Base-by-base conservation (phyloP, 2,797 vertebrate genomes). In the Halcyon smyrnensis region DNA sequence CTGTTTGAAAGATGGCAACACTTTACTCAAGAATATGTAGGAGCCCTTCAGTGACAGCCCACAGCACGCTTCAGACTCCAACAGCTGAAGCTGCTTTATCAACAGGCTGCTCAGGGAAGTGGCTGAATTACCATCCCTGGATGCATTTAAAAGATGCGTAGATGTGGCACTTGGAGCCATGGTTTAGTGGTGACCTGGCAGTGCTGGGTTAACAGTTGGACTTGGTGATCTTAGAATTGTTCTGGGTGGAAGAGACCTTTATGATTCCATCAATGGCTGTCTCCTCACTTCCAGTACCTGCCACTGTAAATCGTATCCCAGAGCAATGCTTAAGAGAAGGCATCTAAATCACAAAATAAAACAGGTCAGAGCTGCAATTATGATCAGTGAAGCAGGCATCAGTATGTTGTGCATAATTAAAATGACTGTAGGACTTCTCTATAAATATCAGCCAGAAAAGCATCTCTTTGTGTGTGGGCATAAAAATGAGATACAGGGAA, bases 281-380 rank as follows among this genome's bases (percentile, higher is more conserved):
- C 77, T 80, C 50, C 71, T 78, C 37, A 48, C 43, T 81, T 80
- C 75, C 56, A 92, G 50, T 43, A 83, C 46, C 65, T 82, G 76
- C 53, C 89, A 69, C 41, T 82, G 77, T 89, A 95, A 97, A 97
- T 97, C 85, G 96, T 30, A 84, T 41, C 84, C 92, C 74, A 95
- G 48, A 95, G 93, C 56, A 80, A 87, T 17, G 74, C 90, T 97
- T 92, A 96, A 93, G 77, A 97, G 93, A 85, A 92, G 71, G 81
- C 71, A 95, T 87, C 97, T 95, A 97, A 97, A 97, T 98, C 96
- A 97, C 94, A 95, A 95, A 98, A 97, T 76, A 97, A 97, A 68
- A 59, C 96, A 97, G 93, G 89, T 96, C 87, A 96, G 85, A 97
- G 89, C 85, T 94, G 85, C 88, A 97, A 96, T 96, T 96, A 97